Percentiles rank a stretch among this genome's conserved stretches.
phyloP scores from a whole-genome alignment of 2,113 vertebrate genomes.

The Myanophis thanlyinensis region DNA sequence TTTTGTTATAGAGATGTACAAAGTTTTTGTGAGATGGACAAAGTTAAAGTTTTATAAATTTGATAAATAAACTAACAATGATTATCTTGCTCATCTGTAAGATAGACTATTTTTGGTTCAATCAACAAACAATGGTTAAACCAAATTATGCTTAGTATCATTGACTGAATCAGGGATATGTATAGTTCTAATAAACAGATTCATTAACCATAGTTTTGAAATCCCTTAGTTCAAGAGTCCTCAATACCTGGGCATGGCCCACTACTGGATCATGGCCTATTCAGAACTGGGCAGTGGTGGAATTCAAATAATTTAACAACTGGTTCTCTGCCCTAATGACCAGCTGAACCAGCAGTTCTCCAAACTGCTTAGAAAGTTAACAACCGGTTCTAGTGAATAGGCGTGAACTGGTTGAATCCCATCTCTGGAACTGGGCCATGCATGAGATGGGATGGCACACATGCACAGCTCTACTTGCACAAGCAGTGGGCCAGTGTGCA shows the following conservation, averaged over 20 bases:
- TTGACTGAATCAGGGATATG: background rate
- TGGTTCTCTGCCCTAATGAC: too few relatives aligned
- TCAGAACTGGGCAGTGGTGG: background rate
- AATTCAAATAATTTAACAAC: too few relatives aligned
- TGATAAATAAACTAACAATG: background rate
- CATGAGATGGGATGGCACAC: rapidly evolving
- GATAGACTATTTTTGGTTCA: background rate
- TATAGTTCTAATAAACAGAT: background rate
- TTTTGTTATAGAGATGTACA: background rate
- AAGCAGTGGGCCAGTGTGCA: too few relatives aligned
- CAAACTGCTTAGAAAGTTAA: too few relatives aligned
- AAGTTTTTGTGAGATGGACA: background rate
- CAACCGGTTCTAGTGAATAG: too few relatives aligned
- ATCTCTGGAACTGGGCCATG: background rate
- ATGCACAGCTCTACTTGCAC: background rate
- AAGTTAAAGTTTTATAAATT: too few relatives aligned
- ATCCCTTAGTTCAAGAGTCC: background rate
- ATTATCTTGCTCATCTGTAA: background rate
- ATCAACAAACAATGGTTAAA: background rate
- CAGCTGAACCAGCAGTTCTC: too few relatives aligned
- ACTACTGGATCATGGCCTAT: background rate
- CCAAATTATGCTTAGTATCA: background rate
- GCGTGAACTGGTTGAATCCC: too few relatives aligned
- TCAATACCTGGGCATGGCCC: background rate
- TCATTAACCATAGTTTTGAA: background rate